Conservation (phyloP, 2,888 invertebrate species). For the Heliconius sara region DNA sequence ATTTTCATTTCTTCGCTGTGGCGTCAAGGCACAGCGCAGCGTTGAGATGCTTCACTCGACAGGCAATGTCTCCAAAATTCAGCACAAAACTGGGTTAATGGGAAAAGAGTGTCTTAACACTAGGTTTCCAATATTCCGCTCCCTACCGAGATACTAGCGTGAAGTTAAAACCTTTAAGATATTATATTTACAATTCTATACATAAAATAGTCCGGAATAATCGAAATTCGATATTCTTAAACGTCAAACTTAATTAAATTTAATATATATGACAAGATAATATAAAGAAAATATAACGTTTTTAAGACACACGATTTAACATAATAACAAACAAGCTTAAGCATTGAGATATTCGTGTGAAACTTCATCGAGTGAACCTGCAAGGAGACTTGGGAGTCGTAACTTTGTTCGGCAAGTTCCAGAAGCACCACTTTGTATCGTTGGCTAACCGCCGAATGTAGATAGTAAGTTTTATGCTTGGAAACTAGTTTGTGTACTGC, state of each 20-base stretch:
- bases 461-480: constrained; percentile 27
- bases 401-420: constrained; percentile 37
- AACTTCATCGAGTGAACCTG: constrained; percentile 19
- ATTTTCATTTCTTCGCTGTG: not conserved
- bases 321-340: constrained; percentile 10
- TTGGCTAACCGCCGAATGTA: constrained; percentile 34
- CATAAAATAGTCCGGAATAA: too few relatives aligned
- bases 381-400: constrained; percentile 32
- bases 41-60: too few relatives aligned
- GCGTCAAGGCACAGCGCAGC: too few relatives aligned
- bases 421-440: constrained; percentile 37
- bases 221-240: not conserved
- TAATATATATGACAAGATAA: too few relatives aligned
- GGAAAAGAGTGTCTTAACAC: not conserved
- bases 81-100: not conserved
- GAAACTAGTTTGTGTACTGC: constrained; percentile 22
- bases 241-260: not conserved
- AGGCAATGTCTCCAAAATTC: not conserved
- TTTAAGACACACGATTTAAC: not conserved
- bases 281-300: not conserved
- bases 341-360: constrained; percentile 9
- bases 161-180: too few relatives aligned
- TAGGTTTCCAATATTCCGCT: not conserved
- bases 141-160: not conserved
- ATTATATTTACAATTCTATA: too few relatives aligned